Evolutionary conservation across 2,888 invertebrate genomes (phyloP).

Genomic region (Harmothoe impar): DNA sequence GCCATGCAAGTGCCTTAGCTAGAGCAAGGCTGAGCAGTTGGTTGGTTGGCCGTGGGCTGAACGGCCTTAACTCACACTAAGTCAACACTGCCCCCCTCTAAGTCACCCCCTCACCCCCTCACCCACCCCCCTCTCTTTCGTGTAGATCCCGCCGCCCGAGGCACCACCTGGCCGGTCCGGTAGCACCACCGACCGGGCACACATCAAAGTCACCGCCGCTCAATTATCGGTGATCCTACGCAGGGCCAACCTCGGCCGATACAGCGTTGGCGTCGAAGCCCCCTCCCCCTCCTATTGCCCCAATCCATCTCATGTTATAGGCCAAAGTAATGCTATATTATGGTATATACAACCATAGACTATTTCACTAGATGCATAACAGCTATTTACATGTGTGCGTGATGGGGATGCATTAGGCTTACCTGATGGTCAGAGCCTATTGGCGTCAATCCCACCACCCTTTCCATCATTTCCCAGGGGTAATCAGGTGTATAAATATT

Average conservation of each 20-base stretch:
- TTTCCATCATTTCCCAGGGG: neutral
- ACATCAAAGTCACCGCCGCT: slow-evolving; percentile 24
- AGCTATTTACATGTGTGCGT: too few species aligned
- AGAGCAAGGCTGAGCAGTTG: neutral
- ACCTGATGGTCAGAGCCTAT: too few species aligned
- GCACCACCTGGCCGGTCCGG: slow-evolving; percentile 19
- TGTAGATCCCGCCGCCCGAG: neutral
- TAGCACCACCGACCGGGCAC: neutral
- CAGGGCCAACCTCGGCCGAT: neutral
- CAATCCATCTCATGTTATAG: neutral
- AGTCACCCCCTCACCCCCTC: too few species aligned
- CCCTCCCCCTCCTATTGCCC: neutral
- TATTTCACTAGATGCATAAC: too few species aligned
- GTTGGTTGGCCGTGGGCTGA: neutral
- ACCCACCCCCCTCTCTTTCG: neutral
- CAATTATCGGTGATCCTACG: slow-evolving; percentile 50
- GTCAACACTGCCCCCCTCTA: neutral
- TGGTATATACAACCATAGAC: too few species aligned
- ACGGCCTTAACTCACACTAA: neutral
- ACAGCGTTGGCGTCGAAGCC: neutral
- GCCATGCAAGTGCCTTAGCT: neutral
- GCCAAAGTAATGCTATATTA: neutral
- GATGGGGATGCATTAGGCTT: too few species aligned
- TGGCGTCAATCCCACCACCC: neutral
- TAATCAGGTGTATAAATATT: slow-evolving; percentile 28